Evolutionary conservation across 2,797 vertebrate genomes (phyloP).

Genomic region (Spea hammondii): DNA sequence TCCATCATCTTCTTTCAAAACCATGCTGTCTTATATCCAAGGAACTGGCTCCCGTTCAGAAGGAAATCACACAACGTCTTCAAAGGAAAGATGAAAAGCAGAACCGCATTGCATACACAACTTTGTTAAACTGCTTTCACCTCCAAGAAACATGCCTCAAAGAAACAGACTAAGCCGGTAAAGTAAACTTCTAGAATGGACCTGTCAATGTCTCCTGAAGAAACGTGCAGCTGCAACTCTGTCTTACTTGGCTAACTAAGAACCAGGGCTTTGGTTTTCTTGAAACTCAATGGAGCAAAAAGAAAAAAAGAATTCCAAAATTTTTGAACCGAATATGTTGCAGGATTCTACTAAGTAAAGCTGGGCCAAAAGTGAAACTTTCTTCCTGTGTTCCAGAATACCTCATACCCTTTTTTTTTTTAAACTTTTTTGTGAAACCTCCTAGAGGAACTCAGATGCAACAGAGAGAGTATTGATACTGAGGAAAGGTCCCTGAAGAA

Average conservation of each 20-base stretch:
- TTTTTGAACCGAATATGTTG: no score
- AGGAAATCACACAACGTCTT: slow-evolving; percentile 56
- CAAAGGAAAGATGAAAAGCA: slow-evolving; percentile 59
- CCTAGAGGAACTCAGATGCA: no score
- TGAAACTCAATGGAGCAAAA: background rate
- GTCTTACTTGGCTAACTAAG: slow-evolving; percentile 10
- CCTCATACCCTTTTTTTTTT: no score
- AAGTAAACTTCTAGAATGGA: slow-evolving; percentile 29
- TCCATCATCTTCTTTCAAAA: slow-evolving; percentile 61
- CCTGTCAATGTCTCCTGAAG: slow-evolving; percentile 34
- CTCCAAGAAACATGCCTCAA: slow-evolving; percentile 29
- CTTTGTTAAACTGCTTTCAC: slow-evolving; percentile 52
- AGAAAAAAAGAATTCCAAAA: background rate
- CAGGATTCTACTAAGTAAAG: no score
- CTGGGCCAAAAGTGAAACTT: no score
- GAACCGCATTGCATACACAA: slow-evolving; percentile 36
- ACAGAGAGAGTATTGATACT: no score
- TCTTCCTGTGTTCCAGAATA: no score
- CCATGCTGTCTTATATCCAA: slow-evolving; percentile 54
- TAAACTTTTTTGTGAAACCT: no score
- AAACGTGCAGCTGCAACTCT: slow-evolving; percentile 27
- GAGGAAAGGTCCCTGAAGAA: no score
- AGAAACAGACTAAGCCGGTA: slow-evolving; percentile 32
- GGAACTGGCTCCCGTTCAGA: slow-evolving; percentile 60
- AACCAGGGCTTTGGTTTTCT: slow-evolving; percentile 3